Conservation (phyloP, 2,797 vertebrate species). For the Coreius guichenoti region DNA sequence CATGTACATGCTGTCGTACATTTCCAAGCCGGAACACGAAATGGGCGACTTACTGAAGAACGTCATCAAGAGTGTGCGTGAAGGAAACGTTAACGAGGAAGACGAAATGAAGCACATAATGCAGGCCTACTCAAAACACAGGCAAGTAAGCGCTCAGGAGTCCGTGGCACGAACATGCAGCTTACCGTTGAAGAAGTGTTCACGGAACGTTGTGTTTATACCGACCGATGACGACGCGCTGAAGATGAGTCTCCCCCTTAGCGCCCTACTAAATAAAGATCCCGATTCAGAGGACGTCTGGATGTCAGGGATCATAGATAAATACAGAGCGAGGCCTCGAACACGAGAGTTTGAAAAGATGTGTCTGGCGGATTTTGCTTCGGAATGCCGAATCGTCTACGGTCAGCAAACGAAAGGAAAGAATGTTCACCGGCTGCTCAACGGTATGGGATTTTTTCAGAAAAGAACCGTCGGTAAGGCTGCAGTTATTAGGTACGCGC, state of each 20-base stretch:
- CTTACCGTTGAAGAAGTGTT: slow-evolving; percentile 36
- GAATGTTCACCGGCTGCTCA: slow-evolving; percentile 10
- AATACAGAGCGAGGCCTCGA: neutral
- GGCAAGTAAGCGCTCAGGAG: slow-evolving; percentile 22
- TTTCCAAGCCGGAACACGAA: slow-evolving; percentile 26
- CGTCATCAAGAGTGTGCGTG: slow-evolving; percentile 2
- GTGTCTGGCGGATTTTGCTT: neutral
- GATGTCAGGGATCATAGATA: neutral
- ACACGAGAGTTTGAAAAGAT: neutral
- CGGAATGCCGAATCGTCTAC: neutral
- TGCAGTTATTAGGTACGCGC: slow-evolving; percentile 26
- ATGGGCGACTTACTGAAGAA: slow-evolving; percentile 42
- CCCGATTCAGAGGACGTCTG: neutral
- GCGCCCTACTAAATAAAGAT: neutral
- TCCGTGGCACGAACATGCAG: slow-evolving; percentile 16
- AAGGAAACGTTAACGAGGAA: neutral
- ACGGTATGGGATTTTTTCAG: slow-evolving; percentile 37
- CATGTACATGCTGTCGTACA: slow-evolving; percentile 12
- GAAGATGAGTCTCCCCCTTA: slow-evolving; percentile 36
- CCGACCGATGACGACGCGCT: slow-evolving; percentile 14
- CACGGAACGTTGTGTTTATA: slow-evolving; percentile 30
- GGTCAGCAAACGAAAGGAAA: slow-evolving; percentile 16
- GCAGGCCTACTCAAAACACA: slow-evolving; percentile 12
- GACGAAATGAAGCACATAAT: slow-evolving; percentile 41
- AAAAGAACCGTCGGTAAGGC: slow-evolving; percentile 20